A percentile compares a stretch with the other conserved stretches of the same genome.
phyloP scores from a whole-genome alignment of 2,113 vertebrate species.

The Prinia subflava region DNA sequence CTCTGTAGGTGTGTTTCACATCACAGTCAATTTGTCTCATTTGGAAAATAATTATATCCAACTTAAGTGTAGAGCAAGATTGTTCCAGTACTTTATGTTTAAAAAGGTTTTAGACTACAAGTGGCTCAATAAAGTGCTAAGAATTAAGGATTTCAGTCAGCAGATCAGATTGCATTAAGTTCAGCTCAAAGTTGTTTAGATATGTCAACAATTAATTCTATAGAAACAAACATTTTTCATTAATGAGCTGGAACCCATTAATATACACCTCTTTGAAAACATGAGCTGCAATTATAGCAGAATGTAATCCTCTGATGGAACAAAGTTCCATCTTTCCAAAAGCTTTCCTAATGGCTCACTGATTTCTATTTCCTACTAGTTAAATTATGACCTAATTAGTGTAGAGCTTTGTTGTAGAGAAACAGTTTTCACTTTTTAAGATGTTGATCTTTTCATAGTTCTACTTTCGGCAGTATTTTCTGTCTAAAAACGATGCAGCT shows the following conservation, averaged over 20 bases:
- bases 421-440: slow-evolving; percentile 17
- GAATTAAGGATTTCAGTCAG: slow-evolving; percentile 23
- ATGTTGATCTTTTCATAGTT: background rate
- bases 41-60: background rate
- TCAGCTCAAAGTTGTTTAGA: slow-evolving; percentile 15
- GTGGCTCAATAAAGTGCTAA: background rate
- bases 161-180: slow-evolving; percentile 2
- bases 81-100: background rate
- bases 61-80: background rate
- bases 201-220: background rate
- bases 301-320: slow-evolving; percentile 11
- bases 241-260: slow-evolving; percentile 17
- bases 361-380: background rate
- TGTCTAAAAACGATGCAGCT: background rate
- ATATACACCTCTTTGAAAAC: background rate
- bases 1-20: background rate
- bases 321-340: background rate
- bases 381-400: slow-evolving; percentile 56
- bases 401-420: background rate
- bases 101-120: background rate
- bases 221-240: slow-evolving; percentile 7
- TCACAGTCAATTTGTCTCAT: background rate
- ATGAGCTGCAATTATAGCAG: background rate
- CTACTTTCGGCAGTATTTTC: background rate
- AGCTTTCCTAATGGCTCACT: slow-evolving; percentile 17